These are phyloP conservation scores for Plebejus anna DNA, from an alignment of 2,888 invertebrate genomes.

Conservation along the genomic window DNA sequence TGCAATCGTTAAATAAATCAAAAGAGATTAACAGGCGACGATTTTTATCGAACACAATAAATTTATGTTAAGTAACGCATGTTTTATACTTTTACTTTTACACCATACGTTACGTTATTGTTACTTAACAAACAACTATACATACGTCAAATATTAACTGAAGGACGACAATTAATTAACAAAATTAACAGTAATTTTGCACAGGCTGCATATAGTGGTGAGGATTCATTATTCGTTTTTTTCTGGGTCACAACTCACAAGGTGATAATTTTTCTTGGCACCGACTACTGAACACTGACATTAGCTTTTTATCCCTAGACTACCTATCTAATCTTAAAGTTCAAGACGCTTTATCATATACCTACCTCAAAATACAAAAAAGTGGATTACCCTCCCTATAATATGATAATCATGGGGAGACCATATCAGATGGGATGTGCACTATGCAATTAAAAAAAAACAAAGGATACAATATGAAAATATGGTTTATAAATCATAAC, in stretches of 20 bases:
- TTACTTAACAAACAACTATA: constrained; percentile 25
- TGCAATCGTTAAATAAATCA: constrained; percentile 42
- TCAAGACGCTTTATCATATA: too few species aligned
- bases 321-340: background rate
- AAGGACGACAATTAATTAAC: background rate
- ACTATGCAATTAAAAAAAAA: too few species aligned
- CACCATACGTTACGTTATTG: constrained; percentile 38
- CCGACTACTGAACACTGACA: background rate
- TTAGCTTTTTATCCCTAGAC: background rate
- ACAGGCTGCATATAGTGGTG: background rate
- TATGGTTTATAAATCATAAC: background rate
- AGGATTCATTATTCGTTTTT: background rate
- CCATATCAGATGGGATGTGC: too few species aligned
- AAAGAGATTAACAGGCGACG: constrained; percentile 44
- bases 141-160: background rate
- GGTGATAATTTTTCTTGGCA: background rate
- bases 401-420: too few species aligned
- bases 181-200: background rate
- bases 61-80: constrained; percentile 42
- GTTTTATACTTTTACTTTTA: constrained; percentile 41
- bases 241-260: background rate
- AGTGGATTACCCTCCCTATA: too few species aligned
- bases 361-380: too few species aligned
- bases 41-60: constrained; percentile 48
- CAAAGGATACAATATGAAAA: too few species aligned